Evolutionary conservation across 2,113 vertebrate species (phyloP), one percentile per base, ranked within the genome.

Genomic region (Xiphias gladius): DNA sequence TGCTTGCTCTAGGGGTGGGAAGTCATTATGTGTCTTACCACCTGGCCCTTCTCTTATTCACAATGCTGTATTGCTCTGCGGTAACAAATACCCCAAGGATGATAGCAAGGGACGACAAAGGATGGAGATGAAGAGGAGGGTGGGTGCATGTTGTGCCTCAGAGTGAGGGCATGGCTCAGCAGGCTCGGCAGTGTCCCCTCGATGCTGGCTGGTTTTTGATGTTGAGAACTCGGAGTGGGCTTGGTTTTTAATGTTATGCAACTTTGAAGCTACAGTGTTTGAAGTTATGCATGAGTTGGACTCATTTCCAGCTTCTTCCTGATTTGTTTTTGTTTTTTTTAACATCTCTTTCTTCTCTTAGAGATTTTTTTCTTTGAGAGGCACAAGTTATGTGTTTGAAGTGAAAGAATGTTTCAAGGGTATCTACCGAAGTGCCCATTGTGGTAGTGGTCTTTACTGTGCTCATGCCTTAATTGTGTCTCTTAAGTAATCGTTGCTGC

Each of bases 231-330:
- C 62, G 30, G 76, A 91, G 83, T 79, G 85, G 90, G 86, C 86
- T 89, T 58, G 75, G 55, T 91, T 93, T 94, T 93, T 95, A 95
- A 95, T 95, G 92, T 88, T 92, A 93, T 93, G 93, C 92, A 95
- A 94, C 93, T 95, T 93, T 95, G 94, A 95, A 95, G 94, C 91
- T 83, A 76, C 88, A 76, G 87, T 79, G 89, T 94, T 95, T 95
- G 94, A 95, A 95, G 94, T 94, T 94, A 90, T 95, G 94, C 91
- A 94, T 94, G 92, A 95, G 93, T 93, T 93, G 92, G 91, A 91
- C 93, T 94, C 94, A 93, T 94, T 95, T 94, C 90, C 91, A 92
- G 87, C 85, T 90, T 93, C 92, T 94, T 92, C 91, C 89, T 93
- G 88, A 93, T 94, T 94, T 94, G 91, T 92, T 85, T 91, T 91